Evolutionary conservation across 1,140 invertebrate species (phyloP).

Genomic region (Sycobia sp.): DNA sequence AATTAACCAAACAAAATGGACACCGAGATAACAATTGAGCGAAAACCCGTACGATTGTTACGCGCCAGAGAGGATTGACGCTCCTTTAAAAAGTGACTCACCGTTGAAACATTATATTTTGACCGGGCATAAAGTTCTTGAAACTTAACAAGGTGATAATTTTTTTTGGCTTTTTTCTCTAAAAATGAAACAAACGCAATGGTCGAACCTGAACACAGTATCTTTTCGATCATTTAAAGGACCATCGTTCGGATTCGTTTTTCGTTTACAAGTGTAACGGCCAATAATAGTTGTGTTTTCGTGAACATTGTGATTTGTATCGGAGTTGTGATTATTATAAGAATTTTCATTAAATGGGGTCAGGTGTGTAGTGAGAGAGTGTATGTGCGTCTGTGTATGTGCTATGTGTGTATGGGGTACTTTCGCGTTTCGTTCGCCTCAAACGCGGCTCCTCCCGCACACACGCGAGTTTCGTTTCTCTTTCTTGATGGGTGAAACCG

Average conservation of each 20-base stretch:
- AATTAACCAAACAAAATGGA: slow-evolving; percentile 37
- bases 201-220: too few relatives aligned
- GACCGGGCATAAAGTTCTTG: not conserved
- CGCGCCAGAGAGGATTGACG: slow-evolving; percentile 6
- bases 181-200: too few relatives aligned
- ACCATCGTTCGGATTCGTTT: not conserved
- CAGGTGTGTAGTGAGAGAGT: not conserved
- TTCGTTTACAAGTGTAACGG: not conserved
- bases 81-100: slow-evolving; percentile 9
- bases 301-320: too few relatives aligned
- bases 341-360: slow-evolving; percentile 16
- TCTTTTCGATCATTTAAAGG: too few relatives aligned
- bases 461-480: slow-evolving; percentile 28
- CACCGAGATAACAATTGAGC: slow-evolving; percentile 30
- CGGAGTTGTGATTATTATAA: slow-evolving; percentile 3
- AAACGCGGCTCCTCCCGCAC: slow-evolving; percentile 22
- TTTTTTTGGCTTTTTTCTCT: not conserved
- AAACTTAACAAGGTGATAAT: slow-evolving; percentile 9
- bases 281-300: too few relatives aligned
- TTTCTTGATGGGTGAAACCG: slow-evolving; percentile 19
- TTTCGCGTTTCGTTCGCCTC: slow-evolving; percentile 3
- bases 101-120: not conserved
- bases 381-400: not conserved
- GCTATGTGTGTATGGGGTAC: not conserved
- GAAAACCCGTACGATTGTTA: slow-evolving; percentile 1